Base-by-base conservation (phyloP, 2,888 invertebrate genomes). In the Uropetala carovei region DNA sequence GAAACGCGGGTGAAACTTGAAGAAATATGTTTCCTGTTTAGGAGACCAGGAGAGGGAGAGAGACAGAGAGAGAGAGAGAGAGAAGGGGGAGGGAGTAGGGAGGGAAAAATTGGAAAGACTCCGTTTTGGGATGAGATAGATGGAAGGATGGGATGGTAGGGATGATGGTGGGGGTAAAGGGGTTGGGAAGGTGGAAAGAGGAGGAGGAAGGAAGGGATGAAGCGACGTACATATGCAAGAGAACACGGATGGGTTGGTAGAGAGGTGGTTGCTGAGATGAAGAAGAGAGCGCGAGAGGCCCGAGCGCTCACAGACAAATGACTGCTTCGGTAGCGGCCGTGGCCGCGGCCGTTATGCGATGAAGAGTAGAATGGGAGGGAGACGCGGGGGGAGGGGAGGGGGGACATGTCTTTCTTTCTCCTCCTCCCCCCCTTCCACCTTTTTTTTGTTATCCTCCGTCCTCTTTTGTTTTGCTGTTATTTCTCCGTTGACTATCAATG, bases 381-480 rank as follows among this genome's bases (percentile, higher is more conserved):
- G 27, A 4, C 75, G 75, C 75, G 43, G 18, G 18, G 83, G 22
- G 83, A 16, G 0, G 83, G 83, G 14, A 5, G 83, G 57, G 5
- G 43, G 56, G 3, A 0, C 11, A 82, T 83, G n/a, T 83, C 13
- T 10, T 83, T n/a, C 30, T 27, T 83, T 83, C 56, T 83, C 57
- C 83, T 18, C 14, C 16, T 14, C 18, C n/a, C 43, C 18, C 56
- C 43, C 57, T 56, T 18, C 14, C 16, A 5, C 18, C n/a, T n/a
- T 10, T 68, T 59, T 64, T 60, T 89, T 89, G 89, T 89, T 68
- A 43, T 75, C 89, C 86, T 30, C 60, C 60, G 60, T 60, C 22
- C 60, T 60, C 86, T 64, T 89, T 89, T 89, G 89, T 89, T 89
- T 89, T 89, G 89, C 89, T 89, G 89, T 89, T 89, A 89, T 89